These are phyloP conservation scores for Epinephelus coioides DNA, from an alignment of 2,797 vertebrate genomes.

Conservation along the genomic window DNA sequence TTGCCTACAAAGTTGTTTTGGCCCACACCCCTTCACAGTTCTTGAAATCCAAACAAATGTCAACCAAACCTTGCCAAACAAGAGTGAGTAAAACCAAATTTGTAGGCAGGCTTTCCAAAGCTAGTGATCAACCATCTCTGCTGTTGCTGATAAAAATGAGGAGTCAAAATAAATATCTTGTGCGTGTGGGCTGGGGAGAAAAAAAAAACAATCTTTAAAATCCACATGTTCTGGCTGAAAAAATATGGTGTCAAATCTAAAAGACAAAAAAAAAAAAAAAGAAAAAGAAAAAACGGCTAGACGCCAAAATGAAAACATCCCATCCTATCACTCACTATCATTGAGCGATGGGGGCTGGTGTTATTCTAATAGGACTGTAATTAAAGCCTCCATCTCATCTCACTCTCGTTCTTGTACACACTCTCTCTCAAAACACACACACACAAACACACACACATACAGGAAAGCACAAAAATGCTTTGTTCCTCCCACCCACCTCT, in stretches of 20 bases:
- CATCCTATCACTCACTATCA: conserved; percentile 73
- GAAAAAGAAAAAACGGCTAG: conserved; percentile 33
- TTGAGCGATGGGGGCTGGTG: conserved; percentile 68
- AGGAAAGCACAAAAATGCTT: conserved; percentile 72
- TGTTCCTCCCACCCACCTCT: conserved; percentile 76
- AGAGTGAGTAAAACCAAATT: conserved; percentile 44
- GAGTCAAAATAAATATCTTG: conserved; percentile 60
- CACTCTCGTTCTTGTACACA: conserved; percentile 49
- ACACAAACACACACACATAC: conserved; percentile 57
- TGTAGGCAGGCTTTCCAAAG: conserved; percentile 45
- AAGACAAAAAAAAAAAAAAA: conserved; percentile 58
- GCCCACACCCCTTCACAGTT: conserved; percentile 30
- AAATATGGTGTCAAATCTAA: conserved; percentile 68
- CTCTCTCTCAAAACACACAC: conserved; percentile 57
- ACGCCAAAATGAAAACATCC: conserved; percentile 76
- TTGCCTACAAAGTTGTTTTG: conserved; percentile 18
- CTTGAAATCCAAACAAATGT: conserved; percentile 28
- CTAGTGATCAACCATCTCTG: conserved; percentile 54
- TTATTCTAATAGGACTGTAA: conserved; percentile 81
- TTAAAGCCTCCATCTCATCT: conserved; percentile 84
- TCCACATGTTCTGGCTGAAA: conserved; percentile 65
- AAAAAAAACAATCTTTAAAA: conserved; percentile 54
- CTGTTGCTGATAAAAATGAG: conserved; percentile 55
- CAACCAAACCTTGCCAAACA: conserved; percentile 46
- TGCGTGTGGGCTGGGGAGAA: conserved; percentile 47